These are phyloP conservation scores for Hyperoodon ampullatus DNA, from an alignment of 2,113 vertebrate species.

Conservation along the genomic window DNA sequence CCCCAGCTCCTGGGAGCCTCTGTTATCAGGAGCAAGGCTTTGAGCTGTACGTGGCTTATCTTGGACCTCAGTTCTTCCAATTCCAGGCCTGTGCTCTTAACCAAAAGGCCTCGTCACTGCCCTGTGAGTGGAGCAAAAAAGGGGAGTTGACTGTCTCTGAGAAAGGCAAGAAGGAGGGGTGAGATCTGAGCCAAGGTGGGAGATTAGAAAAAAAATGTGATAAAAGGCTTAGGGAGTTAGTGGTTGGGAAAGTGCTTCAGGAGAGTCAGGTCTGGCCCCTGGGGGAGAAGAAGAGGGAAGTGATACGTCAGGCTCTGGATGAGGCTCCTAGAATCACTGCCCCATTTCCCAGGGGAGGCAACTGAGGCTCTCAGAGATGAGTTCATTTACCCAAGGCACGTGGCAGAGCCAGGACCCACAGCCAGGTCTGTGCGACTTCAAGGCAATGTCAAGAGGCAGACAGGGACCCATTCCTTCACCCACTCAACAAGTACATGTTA, in stretches of 20 bases:
- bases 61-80: neutral
- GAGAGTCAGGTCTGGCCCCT: neutral
- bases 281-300: neutral
- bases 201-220: neutral
- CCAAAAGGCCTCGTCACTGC: neutral
- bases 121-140: neutral
- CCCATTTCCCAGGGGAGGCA: neutral
- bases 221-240: neutral
- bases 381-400: neutral
- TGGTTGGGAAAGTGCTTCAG: neutral
- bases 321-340: neutral
- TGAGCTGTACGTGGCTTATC: accelerated
- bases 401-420: neutral
- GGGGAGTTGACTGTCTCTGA: neutral
- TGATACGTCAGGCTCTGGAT: accelerated
- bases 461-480: neutral
- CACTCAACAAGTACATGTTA: neutral
- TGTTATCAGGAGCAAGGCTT: neutral
- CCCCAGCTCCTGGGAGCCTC: neutral
- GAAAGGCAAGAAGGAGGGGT: neutral
- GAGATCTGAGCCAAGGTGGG: too few species aligned
- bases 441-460: neutral
- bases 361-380: neutral
- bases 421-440: neutral
- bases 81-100: neutral